Base-by-base conservation (phyloP, 2,113 vertebrate genomes). In the Castor canadensis region DNA sequence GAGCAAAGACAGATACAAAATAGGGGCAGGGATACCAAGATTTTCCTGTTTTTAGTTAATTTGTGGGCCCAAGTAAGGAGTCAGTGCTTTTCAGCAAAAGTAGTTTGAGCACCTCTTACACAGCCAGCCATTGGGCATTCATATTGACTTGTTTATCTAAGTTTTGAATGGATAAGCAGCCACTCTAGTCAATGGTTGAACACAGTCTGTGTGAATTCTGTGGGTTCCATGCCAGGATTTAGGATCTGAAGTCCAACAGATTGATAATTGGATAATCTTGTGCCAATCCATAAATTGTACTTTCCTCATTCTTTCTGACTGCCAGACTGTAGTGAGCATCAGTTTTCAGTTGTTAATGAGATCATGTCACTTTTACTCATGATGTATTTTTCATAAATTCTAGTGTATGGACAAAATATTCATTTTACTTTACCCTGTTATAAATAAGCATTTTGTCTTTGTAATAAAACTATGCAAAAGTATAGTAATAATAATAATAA, bases 191-290 rank as follows among this genome's bases (percentile, higher is more conserved):
- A 79, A 10, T 22, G 43, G 26, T 10, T 47, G 43, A 40, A 20
- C 13, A 40, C 30, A 38, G 6, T 71, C 24, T 77, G 24, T 45
- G 2, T 19, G 30, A 35, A 19, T 52, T 20, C 43, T 7, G 4
- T 0, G 54, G 12, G 30, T n/a, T 64, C 54, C 15, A 1, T 26
- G 19, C 24, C 72, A 9, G 66, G 69, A 72, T 24, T 24, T 52
- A 24, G 47, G 54, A 40, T 45, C 4, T 0, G 30, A 26, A 30
- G 7, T 16, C 17, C 32, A 4, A 43, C 4, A 10, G 9, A 13
- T 9, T 1, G 11, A 0, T 49, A n/a, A 45, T 9, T 9, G 4
- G 8, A 8, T 26, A 13, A 22, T 5, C 32, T 69, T 3, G 5
- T 30, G 49, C 54, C 82, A 40, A 35, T 67, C 30, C 10, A 12